Conservation (phyloP, 2,888 invertebrate genomes). For the Muscina levida region DNA sequence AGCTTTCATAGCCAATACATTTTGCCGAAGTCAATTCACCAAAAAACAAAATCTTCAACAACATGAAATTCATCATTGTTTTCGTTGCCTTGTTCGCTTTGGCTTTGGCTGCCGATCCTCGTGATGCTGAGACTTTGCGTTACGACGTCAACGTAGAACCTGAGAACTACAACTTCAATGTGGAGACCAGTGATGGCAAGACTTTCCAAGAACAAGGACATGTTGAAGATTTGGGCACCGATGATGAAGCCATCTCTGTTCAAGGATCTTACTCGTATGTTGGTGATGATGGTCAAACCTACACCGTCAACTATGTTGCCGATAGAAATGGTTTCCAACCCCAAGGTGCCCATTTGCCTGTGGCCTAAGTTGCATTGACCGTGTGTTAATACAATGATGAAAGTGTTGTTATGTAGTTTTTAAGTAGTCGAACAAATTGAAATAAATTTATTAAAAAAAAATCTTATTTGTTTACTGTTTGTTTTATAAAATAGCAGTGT, state of each 20-base stretch:
- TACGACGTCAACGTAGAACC: conserved; percentile 66
- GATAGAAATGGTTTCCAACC: conserved; percentile 80
- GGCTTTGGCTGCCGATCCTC: conserved; percentile 66
- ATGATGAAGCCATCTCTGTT: conserved; percentile 81
- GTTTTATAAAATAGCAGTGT: too few relatives aligned
- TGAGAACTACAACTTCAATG: conserved; percentile 61
- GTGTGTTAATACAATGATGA: background rate
- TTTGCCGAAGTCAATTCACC: conserved; percentile 14
- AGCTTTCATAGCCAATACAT: conserved; percentile 16
- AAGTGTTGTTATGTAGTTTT: conserved; percentile 3
- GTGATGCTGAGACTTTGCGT: conserved; percentile 63
- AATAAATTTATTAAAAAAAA: background rate
- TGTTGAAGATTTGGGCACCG: conserved; percentile 81
- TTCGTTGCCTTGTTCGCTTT: conserved; percentile 70
- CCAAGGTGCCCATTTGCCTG: conserved; percentile 80
- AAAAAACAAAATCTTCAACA: conserved; percentile 27
- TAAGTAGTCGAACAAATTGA: background rate
- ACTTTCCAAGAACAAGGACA: conserved; percentile 81
- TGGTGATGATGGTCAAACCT: conserved; percentile 82
- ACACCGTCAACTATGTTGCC: conserved; percentile 81
- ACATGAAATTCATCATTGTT: conserved; percentile 77
- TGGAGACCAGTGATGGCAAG: conserved; percentile 81
- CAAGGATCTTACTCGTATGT: conserved; percentile 81
- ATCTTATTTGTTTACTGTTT: too few relatives aligned
- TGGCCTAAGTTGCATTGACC: conserved; percentile 68